Base-by-base conservation (phyloP, 2,113 vertebrate species). In the Pyrgilauda ruficollis region DNA sequence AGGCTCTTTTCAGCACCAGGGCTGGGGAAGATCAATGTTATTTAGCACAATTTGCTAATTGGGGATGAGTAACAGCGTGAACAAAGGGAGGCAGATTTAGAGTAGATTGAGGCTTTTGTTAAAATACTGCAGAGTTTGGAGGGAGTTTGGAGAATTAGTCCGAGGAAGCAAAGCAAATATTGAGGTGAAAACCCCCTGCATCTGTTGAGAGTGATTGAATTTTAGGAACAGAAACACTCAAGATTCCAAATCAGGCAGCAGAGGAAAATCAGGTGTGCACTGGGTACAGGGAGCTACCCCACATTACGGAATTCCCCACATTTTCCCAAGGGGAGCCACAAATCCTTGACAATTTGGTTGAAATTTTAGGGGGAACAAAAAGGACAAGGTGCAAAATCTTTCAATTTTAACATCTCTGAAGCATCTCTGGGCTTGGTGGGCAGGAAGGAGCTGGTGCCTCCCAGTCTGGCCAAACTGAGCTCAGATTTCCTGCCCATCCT, bases 1-100 rank as follows among this genome's bases (percentile, higher is more conserved):
- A 73, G 33, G 18, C 15, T 91, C 64, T 67, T 93, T 23, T 56
- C 63, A 61, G 26, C 47, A 9, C 37, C 68, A 59, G 81, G 31
- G 52, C 28, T 52, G 31, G 67, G n/a, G 33, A 89, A 73, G 62
- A 82, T 73, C 58, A 67, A 15, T 64, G 56, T 7, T 37, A 31
- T 72, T 62, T 11, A 56, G 30, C 53, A 30, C 58, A 68, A 59
- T 61, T 92, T 79, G 84, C 52, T 94, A 89, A 91, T 31, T 90
- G 70, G 37, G 70, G 52, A 87, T 23, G 6, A 49, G 47, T 21
- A 68, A 59, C 28, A 23, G 75, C 83, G 47, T 15, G 53, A 83
- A 27, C 52, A 87, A 88, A 24, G 56, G 35, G 50, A 95, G 79
- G 41, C 1, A 46, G 49, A 67, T 43, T 75, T 37, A 55, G 62